Conservation (phyloP, 2,797 vertebrate genomes). For the Tadarida brasiliensis region DNA sequence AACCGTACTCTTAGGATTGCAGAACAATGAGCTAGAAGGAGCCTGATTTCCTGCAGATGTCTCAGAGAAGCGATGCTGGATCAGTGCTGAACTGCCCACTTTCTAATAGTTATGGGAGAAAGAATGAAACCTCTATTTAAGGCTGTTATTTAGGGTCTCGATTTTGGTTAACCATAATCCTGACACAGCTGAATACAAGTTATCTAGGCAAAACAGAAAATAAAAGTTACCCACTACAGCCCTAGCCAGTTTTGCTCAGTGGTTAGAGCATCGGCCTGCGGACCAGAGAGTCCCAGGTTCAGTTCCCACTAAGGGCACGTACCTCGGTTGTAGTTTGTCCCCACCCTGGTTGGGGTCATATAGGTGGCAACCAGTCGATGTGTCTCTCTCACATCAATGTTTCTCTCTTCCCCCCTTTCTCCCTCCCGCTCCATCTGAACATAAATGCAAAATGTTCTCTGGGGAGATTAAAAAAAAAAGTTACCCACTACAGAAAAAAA, state of each 20-base stretch:
- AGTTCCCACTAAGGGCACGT: too few relatives aligned
- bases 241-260: too few relatives aligned
- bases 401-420: too few relatives aligned
- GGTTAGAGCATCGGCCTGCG: too few relatives aligned
- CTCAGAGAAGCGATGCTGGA: not conserved
- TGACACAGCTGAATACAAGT: not conserved
- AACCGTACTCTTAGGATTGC: not conserved
- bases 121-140: not conserved
- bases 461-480: too few relatives aligned
- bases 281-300: too few relatives aligned
- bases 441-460: too few relatives aligned
- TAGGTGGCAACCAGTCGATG: too few relatives aligned
- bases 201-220: conserved; percentile 7
- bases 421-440: too few relatives aligned
- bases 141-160: not conserved
- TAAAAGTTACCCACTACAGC: not conserved
- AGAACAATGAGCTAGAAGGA: not conserved
- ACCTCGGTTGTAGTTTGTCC: too few relatives aligned
- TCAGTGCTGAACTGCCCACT: not conserved
- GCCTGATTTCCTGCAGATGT: not conserved
- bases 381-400: too few relatives aligned
- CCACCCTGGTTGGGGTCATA: too few relatives aligned
- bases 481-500: not conserved
- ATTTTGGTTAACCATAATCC: not conserved
- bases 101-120: not conserved